Base-by-base conservation (phyloP, 2,888 invertebrate species). In the Heliconius sara region DNA sequence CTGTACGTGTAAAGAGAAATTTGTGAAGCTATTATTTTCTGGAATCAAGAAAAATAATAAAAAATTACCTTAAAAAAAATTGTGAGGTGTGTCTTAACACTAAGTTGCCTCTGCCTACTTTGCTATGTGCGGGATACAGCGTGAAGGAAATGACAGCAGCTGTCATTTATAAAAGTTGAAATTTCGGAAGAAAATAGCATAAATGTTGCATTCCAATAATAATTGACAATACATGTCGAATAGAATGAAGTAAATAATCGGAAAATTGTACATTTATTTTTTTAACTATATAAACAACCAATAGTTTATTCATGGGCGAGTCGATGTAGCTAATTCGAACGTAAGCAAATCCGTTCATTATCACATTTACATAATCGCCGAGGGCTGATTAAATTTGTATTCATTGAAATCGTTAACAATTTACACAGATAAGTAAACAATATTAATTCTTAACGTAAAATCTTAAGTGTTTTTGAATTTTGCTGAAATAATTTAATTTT, bases 321-420 rank as follows among this genome's bases (percentile, higher is more conserved):
- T 85, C 86, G 85, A 81, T 79, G 73, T 72, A 70, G 70, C 87
- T 89, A 89, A 91, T 90, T 91, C 90, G 87, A 90, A 91, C 89
- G 89, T 87, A 88, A 88, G 88, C 87, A 89, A 91, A 91, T 90
- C 90, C 88, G 87, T 89, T 90, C 88, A 90, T 91, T 91, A 88
- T 85, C 88, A 83, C 87, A 92, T 93, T 92, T 90, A 84, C 93
- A 93, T 93, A 93, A 93, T 90, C 92, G 91, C 91, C 88, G 85
- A 84, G 86, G 87, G 91, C 89, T 91, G 90, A 91, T 92, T 91
- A 90, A 92, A 91, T 91, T 91, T 91, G 91, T 88, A 91, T 83
- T 81, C 87, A 87, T 85, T 85, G 82, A 85, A 86, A 88, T 85
- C 84, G 83, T 84, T 85, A 81, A 86, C 82, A 83, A 79, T 77